Evolutionary conservation across 37 sponge, comb jelly and placozoan genomes (phyloP).

Genomic region (Eunapius fragilis): DNA sequence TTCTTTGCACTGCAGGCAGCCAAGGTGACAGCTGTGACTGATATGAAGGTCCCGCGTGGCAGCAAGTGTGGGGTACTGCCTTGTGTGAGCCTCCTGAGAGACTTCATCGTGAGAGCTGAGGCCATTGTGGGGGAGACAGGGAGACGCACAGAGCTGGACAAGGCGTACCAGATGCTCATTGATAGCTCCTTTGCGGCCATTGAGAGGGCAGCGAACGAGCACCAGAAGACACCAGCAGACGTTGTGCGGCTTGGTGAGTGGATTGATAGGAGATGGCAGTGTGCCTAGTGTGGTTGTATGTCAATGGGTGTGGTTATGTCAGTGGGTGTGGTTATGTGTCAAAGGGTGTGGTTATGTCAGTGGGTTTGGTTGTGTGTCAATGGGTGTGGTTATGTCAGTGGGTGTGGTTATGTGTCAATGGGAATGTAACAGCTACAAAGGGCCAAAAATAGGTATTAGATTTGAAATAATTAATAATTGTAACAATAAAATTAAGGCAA

Average conservation of each 20-base stretch:
- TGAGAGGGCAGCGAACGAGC: conserved; percentile 71
- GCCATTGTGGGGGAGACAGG: conserved; percentile 55
- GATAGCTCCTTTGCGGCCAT: conserved; percentile 65
- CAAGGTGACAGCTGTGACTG: conserved; percentile 35
- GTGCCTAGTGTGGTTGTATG: background rate
- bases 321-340: too few relatives aligned
- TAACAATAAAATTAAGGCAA: too few relatives aligned
- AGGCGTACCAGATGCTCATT: conserved; percentile 73
- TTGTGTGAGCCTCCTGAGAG: conserved; percentile 66
- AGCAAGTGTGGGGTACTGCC: conserved; percentile 80
- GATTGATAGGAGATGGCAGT: background rate
- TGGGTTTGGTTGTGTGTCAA: background rate
- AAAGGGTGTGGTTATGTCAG: conserved; percentile 12
- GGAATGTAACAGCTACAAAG: too few relatives aligned
- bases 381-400: conserved; percentile 16
- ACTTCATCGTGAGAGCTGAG: conserved; percentile 79
- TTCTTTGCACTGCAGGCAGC: conserved; percentile 31
- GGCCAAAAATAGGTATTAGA: too few relatives aligned
- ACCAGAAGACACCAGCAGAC: conserved; percentile 85
- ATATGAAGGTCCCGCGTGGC: conserved; percentile 67
- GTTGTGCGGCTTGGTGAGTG: conserved; percentile 86
- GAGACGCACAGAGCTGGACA: conserved; percentile 75
- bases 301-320: background rate
- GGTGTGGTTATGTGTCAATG: background rate
- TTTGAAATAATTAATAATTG: too few relatives aligned